Base-by-base conservation (phyloP, 2,888 invertebrate genomes). In the Synanthedon tipuliformis region DNA sequence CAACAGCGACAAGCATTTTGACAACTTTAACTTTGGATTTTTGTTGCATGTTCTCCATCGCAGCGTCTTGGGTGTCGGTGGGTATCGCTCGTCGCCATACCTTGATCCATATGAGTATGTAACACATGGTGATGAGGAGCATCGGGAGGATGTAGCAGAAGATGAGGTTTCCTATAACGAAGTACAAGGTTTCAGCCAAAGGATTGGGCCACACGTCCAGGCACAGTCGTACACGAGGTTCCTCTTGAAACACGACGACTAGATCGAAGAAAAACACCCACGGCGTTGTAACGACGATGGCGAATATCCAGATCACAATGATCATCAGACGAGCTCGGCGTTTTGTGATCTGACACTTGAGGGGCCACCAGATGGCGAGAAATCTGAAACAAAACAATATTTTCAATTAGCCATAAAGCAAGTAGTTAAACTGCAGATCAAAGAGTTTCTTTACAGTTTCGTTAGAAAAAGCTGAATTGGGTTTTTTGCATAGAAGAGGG, bases 21-120 rank as follows among this genome's bases (percentile, higher is more conserved):
- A 97, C 94, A 49, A 96, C 97, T 80, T 96, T 96, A 45, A 96
- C 94, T 87, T 97, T 97, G 49, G 96, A 96, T 79, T 95, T 95
- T 68, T 97, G 95, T 74, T 96, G 95, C 92, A 96, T 94, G 61
- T 94, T 90, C 75, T 95, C 95, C 93, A 96, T 94, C 71, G 95
- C 95, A 4, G 94, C 95, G 69, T 95, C 95, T 78, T 95, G 95
- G 12, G 95, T 94, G 71, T 96, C 96, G 0, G 95, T 94, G 1
- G 97, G 97, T 60, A 97, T 96, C 59, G 94, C 90, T 41, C 97
- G 89, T 58, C 94, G 92, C 90, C 94, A 95, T 7, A 96, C 95
- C 73, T 95, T 95, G 64, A 96, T 92, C 93, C 95, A 97, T 67
- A 97, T 97, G 52, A 97, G 89, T 23, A 95, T 92, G 86, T 97